Evolutionary conservation across 2,797 vertebrate species (phyloP).

Genomic region (Microchirus variegatus): DNA sequence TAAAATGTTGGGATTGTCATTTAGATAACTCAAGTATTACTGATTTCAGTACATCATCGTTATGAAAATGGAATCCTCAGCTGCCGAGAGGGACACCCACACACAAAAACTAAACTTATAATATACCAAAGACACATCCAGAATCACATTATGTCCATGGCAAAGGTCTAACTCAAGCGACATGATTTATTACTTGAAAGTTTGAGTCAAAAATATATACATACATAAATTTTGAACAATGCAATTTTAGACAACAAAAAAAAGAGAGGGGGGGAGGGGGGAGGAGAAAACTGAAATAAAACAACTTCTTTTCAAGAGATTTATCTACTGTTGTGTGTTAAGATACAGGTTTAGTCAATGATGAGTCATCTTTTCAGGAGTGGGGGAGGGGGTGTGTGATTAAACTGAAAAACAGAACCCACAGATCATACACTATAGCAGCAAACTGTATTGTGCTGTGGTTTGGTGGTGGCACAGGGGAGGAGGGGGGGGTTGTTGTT

Average conservation of each 20-base stretch:
- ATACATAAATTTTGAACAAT: conserved; percentile 71
- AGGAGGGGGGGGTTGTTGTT: no score
- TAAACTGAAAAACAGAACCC: conserved; percentile 18
- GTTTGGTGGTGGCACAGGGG: conserved; percentile 45
- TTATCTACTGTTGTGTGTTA: conserved; percentile 65
- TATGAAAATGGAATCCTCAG: conserved; percentile 30
- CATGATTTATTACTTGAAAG: conserved; percentile 79
- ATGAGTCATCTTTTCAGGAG: conserved; percentile 43
- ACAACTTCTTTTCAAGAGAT: conserved; percentile 68
- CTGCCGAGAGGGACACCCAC: conserved; percentile 15
- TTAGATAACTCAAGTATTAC: conserved; percentile 49
- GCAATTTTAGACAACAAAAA: conserved; percentile 62
- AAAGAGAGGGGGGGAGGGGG: no score
- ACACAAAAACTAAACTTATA: conserved; percentile 23
- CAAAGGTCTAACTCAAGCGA: conserved; percentile 70
- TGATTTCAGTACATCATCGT: conserved; percentile 40
- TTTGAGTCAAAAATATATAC: conserved; percentile 74
- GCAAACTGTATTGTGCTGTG: conserved; percentile 74
- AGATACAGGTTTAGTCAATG: conserved; percentile 69
- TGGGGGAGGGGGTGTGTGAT: not conserved
- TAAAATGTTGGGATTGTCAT: conserved; percentile 80
- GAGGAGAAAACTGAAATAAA: conserved; percentile 60
- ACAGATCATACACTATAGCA: conserved; percentile 72
- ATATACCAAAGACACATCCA: conserved; percentile 52
- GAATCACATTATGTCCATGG: conserved; percentile 54